Percentiles rank a stretch among this genome's conserved stretches.
These are phyloP conservation scores for Meloidogyne floridensis DNA, from an alignment of 1,140 invertebrate genomes.

Conservation along the genomic window DNA sequence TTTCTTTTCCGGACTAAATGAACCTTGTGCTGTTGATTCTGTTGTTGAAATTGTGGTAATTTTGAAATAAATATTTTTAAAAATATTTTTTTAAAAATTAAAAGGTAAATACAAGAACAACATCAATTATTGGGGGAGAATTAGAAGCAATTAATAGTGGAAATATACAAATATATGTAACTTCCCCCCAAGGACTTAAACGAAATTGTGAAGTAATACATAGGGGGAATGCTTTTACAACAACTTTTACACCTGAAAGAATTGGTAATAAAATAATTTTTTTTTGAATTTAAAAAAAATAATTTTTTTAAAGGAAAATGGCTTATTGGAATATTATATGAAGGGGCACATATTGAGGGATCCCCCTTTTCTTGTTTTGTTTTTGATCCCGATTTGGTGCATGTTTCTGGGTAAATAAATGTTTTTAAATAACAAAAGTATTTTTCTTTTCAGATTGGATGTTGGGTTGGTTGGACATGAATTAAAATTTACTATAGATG, in stretches of 20 bases:
- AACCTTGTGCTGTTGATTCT: conserved; percentile 87
- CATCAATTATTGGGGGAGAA: not conserved
- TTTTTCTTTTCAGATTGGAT: conserved; percentile 69
- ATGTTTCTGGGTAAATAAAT: conserved; percentile 69
- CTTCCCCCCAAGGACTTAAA: conserved; percentile 38
- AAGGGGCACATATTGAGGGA: conserved; percentile 90
- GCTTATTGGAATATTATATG: conserved; percentile 91
- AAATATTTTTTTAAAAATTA: not conserved
- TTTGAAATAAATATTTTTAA: not conserved
- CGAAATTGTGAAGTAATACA: conserved; percentile 69
- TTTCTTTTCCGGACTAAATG: conserved; percentile 79
- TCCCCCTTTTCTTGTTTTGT: conserved; percentile 95
- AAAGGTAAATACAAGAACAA: not conserved
- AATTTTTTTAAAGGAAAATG: conserved; percentile 73
- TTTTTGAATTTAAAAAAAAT: conserved; percentile 23
- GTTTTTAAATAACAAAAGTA: not conserved
- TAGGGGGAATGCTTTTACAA: conserved; percentile 79
- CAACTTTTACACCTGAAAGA: conserved; percentile 93
- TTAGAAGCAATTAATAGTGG: conserved; percentile 26
- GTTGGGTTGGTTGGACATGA: conserved; percentile 77
- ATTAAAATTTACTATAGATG: conserved; percentile 81
- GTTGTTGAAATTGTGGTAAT: conserved; percentile 92
- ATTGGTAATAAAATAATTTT: conserved; percentile 72
- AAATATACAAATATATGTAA: conserved; percentile 49
- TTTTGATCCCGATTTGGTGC: conserved; percentile 86